A percentile compares a stretch with the other conserved stretches of the same genome.
Conservation (phyloP, 2,113 vertebrate species). For the Callionymus lyra region DNA sequence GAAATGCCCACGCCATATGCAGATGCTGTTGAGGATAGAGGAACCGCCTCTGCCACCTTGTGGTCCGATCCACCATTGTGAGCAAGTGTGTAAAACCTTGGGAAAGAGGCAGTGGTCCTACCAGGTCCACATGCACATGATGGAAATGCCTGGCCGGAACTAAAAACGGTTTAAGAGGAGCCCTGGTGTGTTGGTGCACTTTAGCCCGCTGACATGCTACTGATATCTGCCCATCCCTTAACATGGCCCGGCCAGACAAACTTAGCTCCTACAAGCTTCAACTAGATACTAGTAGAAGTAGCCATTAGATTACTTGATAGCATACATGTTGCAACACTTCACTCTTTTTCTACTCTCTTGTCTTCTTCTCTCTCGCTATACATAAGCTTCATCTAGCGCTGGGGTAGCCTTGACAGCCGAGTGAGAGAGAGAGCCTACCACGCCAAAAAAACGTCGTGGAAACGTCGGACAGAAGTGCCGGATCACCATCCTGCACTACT, state of each 20-base stretch:
- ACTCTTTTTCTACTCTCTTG: too few species aligned
- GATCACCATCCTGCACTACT: too few species aligned
- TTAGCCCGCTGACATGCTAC: too few species aligned
- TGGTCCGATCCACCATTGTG: neutral
- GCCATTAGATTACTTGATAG: too few species aligned
- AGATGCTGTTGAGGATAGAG: neutral
- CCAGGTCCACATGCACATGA: slow-evolving; percentile 1
- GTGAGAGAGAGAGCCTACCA: neutral
- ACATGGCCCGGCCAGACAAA: neutral
- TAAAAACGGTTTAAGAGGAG: neutral
- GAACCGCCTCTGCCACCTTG: neutral
- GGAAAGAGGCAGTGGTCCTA: neutral
- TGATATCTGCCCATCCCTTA: neutral
- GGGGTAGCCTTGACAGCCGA: neutral
- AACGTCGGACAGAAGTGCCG: too few species aligned
- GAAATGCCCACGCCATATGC: too few species aligned
- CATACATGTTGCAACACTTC: too few species aligned
- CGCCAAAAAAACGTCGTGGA: too few species aligned
- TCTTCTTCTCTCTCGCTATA: too few species aligned
- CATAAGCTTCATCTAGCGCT: too few species aligned
- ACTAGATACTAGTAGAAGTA: too few species aligned
- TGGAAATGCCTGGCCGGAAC: neutral
- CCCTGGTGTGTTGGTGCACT: neutral
- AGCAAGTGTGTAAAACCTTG: neutral
- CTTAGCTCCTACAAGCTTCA: neutral